Conservation (phyloP, 2,113 vertebrate genomes). For the Polypterus senegalus region DNA sequence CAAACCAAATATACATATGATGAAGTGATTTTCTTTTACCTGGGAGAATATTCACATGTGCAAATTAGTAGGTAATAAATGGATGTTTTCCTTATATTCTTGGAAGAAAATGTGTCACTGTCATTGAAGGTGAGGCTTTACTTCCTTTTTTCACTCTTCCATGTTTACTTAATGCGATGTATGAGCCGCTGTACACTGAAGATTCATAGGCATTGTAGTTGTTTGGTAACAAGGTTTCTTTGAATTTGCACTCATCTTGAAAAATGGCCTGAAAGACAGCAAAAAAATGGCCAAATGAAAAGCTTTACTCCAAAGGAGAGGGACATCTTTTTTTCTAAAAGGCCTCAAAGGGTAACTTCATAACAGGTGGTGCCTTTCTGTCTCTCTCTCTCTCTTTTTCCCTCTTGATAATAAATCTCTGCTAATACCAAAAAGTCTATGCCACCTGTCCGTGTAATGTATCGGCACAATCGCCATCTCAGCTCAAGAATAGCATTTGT, state of each 20-base stretch:
- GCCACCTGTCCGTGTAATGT: conserved; percentile 4
- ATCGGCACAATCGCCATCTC: neutral
- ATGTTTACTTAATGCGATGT: conserved; percentile 83
- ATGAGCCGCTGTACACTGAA: conserved; percentile 57
- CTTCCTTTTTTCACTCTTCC: conserved; percentile 78
- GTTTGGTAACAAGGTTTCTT: conserved; percentile 78
- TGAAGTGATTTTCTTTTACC: conserved; percentile 41
- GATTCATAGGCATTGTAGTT: conserved; percentile 95
- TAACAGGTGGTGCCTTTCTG: conserved; percentile 4
- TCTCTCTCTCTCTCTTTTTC: neutral
- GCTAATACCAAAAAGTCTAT: neutral
- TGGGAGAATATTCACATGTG: conserved; percentile 65
- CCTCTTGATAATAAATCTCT: neutral
- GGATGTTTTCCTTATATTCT: conserved; percentile 62
- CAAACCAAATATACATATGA: conserved; percentile 69
- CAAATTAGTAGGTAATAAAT: conserved; percentile 60
- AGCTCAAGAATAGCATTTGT: too few species aligned
- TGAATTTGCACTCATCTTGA: conserved; percentile 88
- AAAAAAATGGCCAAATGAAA: conserved; percentile 1
- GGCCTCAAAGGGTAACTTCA: too few species aligned
- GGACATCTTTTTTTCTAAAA: too few species aligned
- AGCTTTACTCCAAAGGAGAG: too few species aligned
- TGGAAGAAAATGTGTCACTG: conserved; percentile 89
- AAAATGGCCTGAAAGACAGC: conserved; percentile 60
- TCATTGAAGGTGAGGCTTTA: conserved; percentile 80